Base-by-base conservation (phyloP, 2,113 vertebrate species). In the Gobio gobio region DNA sequence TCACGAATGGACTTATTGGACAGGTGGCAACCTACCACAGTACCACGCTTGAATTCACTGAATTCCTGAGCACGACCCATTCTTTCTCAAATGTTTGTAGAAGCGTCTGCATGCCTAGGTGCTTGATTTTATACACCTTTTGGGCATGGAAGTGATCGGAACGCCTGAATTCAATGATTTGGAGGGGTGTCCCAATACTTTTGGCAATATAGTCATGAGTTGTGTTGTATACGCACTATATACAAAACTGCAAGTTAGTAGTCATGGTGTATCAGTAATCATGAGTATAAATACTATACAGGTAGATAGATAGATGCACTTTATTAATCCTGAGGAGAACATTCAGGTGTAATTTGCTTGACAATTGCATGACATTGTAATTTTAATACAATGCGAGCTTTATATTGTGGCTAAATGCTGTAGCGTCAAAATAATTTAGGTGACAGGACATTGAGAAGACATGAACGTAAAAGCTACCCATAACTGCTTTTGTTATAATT, bases 281-380 rank as follows among this genome's bases (percentile, higher is more conserved):
- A 75, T 3, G 1, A 51, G 43, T 51, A 9, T 51, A 75, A 76
- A 76, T 10, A 10, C 47, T 18, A 26, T 51, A 29, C 26, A 49
- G 24, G 49, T 26, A 29, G 47, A 18, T 76, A 29, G 47, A 18
- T 76, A 54, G 47, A 76, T 54, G n/a, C 33, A 76, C 10, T 76
- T 76, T 76, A 76, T 76, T 76, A 49, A 76, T 54, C 74, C 24
- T 54, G 74, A 61, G 33, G 10, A 10, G 4, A 49, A 36, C 47
- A 51, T 51, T 68, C 24, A 36, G 18, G 26, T 81, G 16, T 59
- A 59, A 16, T 45, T 24, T 63, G 36, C 54, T 40, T 40, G 33
- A 61, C n/a, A 75, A 29, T 26, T 18, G 45, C 5, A 26, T 16
- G 33, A 58, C 22, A 36, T 22, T 68, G 29, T 22, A 10, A 20